These are phyloP conservation scores for Cantharis nigra DNA, from an alignment of 2,888 invertebrate species.

Conservation along the genomic window DNA sequence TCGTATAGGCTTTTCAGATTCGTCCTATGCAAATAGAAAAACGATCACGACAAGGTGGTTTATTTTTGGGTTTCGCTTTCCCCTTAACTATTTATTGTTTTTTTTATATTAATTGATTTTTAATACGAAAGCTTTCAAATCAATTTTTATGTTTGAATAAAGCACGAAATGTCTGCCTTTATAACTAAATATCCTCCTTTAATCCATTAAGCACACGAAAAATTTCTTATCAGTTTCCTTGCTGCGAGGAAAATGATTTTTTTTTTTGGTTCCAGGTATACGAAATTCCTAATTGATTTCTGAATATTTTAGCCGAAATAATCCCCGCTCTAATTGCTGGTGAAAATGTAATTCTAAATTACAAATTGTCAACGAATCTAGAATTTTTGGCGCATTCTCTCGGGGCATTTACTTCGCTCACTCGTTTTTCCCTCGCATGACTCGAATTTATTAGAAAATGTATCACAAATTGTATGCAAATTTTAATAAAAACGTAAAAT, in stretches of 20 bases:
- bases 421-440: not conserved
- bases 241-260: not conserved
- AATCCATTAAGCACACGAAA: not conserved
- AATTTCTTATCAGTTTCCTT: not conserved
- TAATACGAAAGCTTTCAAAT: constrained; percentile 2
- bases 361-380: not conserved
- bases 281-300: not conserved
- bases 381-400: not conserved
- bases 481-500: not conserved
- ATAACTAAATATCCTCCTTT: not conserved
- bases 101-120: not conserved
- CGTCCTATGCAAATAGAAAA: not conserved
- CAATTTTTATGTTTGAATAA: constrained; percentile 1
- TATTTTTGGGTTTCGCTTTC: not conserved
- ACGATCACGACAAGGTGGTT: not conserved
- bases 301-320: not conserved
- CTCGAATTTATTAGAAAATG: not conserved
- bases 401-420: not conserved
- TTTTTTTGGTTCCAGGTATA: not conserved
- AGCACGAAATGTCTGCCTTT: constrained; percentile 1
- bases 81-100: not conserved
- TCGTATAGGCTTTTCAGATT: not conserved
- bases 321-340: not conserved
- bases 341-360: not conserved
- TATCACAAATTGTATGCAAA: not conserved